phyloP scores from a whole-genome alignment of 1,140 invertebrate genomes.

The Ptiloglossa arizonensis region DNA sequence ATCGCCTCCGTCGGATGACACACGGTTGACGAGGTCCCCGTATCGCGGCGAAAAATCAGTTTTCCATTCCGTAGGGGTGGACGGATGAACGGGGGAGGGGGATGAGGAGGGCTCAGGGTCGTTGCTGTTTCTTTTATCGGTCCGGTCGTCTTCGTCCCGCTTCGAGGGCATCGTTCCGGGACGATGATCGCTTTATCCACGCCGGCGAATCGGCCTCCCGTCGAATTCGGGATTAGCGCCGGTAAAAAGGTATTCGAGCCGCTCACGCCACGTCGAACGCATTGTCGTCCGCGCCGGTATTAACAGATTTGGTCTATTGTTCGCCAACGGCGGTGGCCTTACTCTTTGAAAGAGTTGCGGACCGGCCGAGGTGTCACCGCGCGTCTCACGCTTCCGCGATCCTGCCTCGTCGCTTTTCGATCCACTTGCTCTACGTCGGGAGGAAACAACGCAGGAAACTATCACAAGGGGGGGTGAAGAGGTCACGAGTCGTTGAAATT shows the following conservation, averaged over 20 bases:
- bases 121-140: slow-evolving; percentile 49
- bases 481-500: neutral
- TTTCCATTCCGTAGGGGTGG: slow-evolving; percentile 32
- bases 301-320: slow-evolving; percentile 75
- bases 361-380: slow-evolving; percentile 57
- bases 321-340: slow-evolving; percentile 48
- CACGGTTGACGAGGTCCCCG: slow-evolving; percentile 43
- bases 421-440: neutral
- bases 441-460: no score
- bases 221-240: slow-evolving; percentile 74
- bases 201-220: slow-evolving; percentile 63
- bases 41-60: slow-evolving; percentile 73
- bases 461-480: no score
- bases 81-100: no score
- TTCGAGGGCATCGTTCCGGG: slow-evolving; percentile 61
- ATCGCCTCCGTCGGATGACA: slow-evolving; percentile 35
- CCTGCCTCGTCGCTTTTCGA: neutral
- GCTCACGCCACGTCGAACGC: slow-evolving; percentile 68
- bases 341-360: slow-evolving; percentile 50
- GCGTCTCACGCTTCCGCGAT: slow-evolving; percentile 67
- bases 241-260: slow-evolving; percentile 73
- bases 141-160: slow-evolving; percentile 3
- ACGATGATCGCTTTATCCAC: slow-evolving; percentile 68
- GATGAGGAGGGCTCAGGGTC: no score
- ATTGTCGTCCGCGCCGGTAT: slow-evolving; percentile 69